phyloP scores from a whole-genome alignment of 2,113 vertebrate species.

The Muntiacus muntjak region DNA sequence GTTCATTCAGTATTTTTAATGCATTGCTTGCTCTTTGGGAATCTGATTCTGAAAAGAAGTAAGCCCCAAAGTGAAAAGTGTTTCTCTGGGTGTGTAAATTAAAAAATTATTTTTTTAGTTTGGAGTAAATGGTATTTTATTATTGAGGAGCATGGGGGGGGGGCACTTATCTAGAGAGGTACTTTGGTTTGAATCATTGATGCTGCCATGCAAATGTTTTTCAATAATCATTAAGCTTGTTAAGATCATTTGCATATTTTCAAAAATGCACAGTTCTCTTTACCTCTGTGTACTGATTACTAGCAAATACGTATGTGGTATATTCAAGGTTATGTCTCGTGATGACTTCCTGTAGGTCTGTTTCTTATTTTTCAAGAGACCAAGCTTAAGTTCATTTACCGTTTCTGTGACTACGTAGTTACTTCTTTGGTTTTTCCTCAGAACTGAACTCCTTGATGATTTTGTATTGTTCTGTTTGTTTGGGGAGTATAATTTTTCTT shows the following conservation, averaged over 20 bases:
- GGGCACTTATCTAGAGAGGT: neutral
- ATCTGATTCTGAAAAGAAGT: neutral
- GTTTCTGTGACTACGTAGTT: neutral
- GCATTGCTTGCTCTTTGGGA: neutral
- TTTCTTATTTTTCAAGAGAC: neutral
- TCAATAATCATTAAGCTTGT: neutral
- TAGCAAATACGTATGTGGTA: neutral
- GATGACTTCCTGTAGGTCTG: neutral
- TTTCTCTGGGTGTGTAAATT: neutral
- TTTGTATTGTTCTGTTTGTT: neutral
- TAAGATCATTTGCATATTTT: constrained; percentile 18
- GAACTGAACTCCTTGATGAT: neutral
- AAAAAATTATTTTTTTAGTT: neutral
- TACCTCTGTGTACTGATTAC: neutral
- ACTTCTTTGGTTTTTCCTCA: neutral
- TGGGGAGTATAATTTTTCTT: neutral
- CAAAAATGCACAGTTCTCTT: neutral
- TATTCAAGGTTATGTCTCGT: neutral
- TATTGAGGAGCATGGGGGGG: neutral
- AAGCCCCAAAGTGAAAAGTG: neutral
- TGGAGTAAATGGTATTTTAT: neutral
- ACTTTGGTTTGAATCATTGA: constrained; percentile 13
- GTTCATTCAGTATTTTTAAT: neutral
- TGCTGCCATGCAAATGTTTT: constrained; percentile 5
- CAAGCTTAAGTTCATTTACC: neutral